phyloP scores from a whole-genome alignment of 2,888 invertebrate genomes.

The Eumacrocentrus americanus region DNA sequence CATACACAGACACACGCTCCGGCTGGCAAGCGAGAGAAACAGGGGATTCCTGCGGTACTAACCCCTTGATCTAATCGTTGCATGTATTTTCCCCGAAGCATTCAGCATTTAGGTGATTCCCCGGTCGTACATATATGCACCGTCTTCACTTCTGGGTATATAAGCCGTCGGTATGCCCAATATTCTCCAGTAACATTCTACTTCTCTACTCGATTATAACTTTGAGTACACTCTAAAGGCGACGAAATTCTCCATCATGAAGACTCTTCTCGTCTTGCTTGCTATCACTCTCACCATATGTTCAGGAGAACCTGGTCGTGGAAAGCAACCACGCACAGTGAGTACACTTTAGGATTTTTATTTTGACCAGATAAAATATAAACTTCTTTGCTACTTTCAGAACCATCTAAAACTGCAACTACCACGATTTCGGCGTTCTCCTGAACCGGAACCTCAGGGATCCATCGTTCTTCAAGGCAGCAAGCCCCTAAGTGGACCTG shows the following conservation, averaged over 20 bases:
- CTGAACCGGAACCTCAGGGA: conserved; percentile 34
- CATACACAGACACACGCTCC: neutral
- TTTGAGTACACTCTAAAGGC: too few relatives aligned
- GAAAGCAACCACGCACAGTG: neutral
- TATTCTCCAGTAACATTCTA: too few relatives aligned
- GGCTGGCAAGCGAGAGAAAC: neutral
- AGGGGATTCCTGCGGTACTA: neutral
- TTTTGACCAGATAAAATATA: too few relatives aligned
- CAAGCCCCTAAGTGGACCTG: conserved; percentile 38
- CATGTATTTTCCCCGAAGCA: neutral
- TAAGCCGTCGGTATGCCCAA: too few relatives aligned
- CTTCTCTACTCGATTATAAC: too few relatives aligned
- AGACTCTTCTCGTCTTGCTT: neutral
- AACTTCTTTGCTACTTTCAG: neutral
- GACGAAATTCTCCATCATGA: neutral
- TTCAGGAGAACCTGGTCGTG: neutral
- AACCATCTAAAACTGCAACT: neutral
- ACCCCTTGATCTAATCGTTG: neutral
- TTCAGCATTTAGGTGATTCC: neutral
- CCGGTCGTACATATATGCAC: too few relatives aligned
- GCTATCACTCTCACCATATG: neutral
- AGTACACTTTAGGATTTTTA: too few relatives aligned
- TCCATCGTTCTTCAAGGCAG: conserved; percentile 23
- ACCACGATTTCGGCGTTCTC: conserved; percentile 25
- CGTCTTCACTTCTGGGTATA: too few relatives aligned